These are phyloP conservation scores for Rotaria sp. DNA, from an alignment of 2,888 invertebrate species.

Conservation along the genomic window DNA sequence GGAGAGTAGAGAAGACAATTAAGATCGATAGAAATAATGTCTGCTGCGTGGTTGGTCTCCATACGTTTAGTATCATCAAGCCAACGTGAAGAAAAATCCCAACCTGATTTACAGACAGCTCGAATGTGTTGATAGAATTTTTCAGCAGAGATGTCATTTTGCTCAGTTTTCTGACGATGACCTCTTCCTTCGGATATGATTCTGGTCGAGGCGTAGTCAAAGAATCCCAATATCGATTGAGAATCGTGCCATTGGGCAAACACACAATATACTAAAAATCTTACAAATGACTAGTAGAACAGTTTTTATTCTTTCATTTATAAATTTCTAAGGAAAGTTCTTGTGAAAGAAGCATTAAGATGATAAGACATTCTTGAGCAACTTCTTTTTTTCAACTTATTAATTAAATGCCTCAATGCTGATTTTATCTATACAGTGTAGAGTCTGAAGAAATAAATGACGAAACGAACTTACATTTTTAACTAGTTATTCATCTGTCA, in stretches of 20 bases:
- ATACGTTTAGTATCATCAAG: constrained; percentile 9
- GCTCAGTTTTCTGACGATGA: background rate
- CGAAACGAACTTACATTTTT: no score
- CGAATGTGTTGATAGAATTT: constrained; percentile 31
- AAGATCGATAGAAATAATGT: constrained; percentile 33
- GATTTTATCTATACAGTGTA: no score
- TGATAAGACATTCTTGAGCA: background rate
- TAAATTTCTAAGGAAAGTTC: background rate
- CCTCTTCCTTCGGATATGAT: constrained; percentile 33
- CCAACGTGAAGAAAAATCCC: constrained; percentile 34
- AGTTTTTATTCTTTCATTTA: background rate
- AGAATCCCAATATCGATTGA: background rate
- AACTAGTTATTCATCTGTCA: background rate
- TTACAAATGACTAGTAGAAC: background rate
- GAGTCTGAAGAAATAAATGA: no score
- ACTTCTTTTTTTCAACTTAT: background rate
- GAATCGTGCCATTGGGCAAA: background rate
- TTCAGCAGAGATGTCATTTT: background rate
- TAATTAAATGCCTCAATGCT: no score
- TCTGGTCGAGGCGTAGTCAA: constrained; percentile 28
- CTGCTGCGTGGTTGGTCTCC: constrained; percentile 13
- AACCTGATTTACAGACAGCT: constrained; percentile 31
- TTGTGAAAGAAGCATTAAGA: no score
- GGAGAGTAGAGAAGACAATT: constrained; percentile 21
- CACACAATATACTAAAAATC: background rate